Evolutionary conservation across 2,888 invertebrate genomes (phyloP).

Genomic region (Zelleria hepariella): DNA sequence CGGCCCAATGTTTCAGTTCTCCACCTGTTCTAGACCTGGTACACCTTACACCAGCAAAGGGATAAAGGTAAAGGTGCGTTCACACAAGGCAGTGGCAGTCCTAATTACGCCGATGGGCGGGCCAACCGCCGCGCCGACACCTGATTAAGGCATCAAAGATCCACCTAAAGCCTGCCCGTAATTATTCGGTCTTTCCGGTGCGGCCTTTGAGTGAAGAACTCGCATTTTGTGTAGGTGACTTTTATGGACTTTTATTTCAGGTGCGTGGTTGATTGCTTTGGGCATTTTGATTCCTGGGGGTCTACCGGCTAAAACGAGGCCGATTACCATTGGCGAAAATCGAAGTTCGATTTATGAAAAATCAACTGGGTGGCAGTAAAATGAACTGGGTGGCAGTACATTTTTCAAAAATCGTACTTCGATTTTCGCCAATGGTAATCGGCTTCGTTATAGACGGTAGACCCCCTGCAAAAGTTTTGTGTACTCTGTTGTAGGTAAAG

Average conservation of each 20-base stretch:
- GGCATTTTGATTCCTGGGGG: too few relatives aligned
- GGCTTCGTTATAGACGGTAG: too few relatives aligned
- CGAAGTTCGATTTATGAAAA: too few relatives aligned
- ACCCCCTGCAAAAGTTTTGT: too few relatives aligned
- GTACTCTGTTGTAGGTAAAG: too few relatives aligned
- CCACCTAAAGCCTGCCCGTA: constrained; percentile 34
- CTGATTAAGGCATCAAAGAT: constrained; percentile 62
- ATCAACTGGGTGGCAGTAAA: too few relatives aligned
- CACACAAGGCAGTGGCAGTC: constrained; percentile 26
- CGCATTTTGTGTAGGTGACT: not conserved
- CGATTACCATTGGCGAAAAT: too few relatives aligned
- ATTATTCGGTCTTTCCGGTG: constrained; percentile 40
- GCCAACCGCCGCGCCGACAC: constrained; percentile 32
- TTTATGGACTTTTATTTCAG: not conserved
- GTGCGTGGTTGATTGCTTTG: too few relatives aligned
- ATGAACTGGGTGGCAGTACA: too few relatives aligned
- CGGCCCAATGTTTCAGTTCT: not conserved
- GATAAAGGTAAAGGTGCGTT: not conserved
- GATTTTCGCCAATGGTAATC: too few relatives aligned
- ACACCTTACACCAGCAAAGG: not conserved
- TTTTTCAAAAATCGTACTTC: too few relatives aligned
- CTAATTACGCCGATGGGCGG: constrained; percentile 50
- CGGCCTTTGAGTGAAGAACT: constrained; percentile 18
- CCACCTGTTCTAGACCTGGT: not conserved
- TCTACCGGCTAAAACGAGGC: too few relatives aligned